phyloP scores from a whole-genome alignment of 1,140 invertebrate genomes.

The Phenacoccus solenopsis region DNA sequence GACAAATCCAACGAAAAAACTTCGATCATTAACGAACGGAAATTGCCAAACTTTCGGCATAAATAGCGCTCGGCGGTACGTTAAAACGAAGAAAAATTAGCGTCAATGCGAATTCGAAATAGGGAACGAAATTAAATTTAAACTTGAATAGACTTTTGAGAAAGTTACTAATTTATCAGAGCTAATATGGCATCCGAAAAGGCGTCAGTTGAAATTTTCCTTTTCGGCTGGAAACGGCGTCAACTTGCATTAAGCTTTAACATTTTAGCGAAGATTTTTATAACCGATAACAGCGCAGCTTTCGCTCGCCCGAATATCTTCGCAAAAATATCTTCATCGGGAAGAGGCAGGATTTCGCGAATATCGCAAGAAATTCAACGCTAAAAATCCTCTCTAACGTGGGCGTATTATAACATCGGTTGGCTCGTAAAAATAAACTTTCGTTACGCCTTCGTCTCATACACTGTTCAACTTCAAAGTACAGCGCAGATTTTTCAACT shows the following conservation, averaged over 20 bases:
- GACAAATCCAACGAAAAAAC: not conserved
- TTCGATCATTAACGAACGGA: not conserved
- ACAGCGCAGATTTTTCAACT: too few species aligned
- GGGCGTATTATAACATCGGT: too few species aligned
- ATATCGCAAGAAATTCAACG: too few species aligned
- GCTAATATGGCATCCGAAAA: slow-evolving; percentile 1
- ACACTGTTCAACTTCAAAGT: too few species aligned
- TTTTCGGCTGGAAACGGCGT: not conserved
- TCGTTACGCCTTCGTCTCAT: too few species aligned
- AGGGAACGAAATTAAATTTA: not conserved
- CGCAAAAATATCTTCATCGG: too few species aligned
- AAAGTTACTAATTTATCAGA: slow-evolving; percentile 3
- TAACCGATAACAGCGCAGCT: not conserved
- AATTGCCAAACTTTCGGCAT: not conserved
- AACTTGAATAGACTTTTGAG: slow-evolving; percentile 2
- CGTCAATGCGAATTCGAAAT: not conserved
- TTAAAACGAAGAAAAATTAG: slow-evolving; percentile 3
- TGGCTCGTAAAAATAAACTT: too few species aligned
- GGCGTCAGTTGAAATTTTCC: not conserved
- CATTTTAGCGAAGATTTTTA: not conserved
- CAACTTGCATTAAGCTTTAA: not conserved
- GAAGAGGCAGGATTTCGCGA: too few species aligned
- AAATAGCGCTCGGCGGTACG: not conserved
- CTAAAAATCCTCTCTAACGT: too few species aligned
- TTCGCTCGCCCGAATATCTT: too few species aligned